These are phyloP conservation scores for Saccostrea cuccullata DNA, from an alignment of 1,140 invertebrate genomes.

Conservation along the genomic window DNA sequence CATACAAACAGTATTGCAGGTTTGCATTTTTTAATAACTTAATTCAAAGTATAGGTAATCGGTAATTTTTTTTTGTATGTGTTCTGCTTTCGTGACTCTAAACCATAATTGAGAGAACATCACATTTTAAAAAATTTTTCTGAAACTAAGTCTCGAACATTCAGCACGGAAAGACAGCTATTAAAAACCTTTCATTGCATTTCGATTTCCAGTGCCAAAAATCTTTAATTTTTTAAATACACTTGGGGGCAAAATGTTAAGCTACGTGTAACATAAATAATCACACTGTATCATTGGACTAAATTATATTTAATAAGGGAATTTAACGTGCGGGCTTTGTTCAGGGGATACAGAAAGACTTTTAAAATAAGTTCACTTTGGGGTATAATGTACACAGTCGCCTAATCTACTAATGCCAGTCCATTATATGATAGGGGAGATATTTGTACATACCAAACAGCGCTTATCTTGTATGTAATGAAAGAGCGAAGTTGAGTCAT, in stretches of 20 bases:
- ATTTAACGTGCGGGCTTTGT: not conserved
- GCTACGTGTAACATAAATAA: not conserved
- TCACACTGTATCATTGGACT: not conserved
- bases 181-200: not conserved
- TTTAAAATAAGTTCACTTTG: not conserved
- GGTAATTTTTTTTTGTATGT: no score
- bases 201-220: not conserved
- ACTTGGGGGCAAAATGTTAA: not conserved
- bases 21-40: no score
- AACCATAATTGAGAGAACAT: no score
- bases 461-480: not conserved
- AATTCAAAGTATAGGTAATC: no score
- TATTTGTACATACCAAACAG: conserved; percentile 14
- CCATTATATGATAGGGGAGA: not conserved
- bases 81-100: no score
- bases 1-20: no score
- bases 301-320: conserved; percentile 15
- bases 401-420: not conserved
- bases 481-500: not conserved
- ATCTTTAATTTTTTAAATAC: not conserved
- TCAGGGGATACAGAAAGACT: not conserved
- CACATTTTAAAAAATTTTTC: no score
- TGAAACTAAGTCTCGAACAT: no score
- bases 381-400: not conserved
- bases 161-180: no score